Percentiles rank a stretch among this genome's conserved stretches.
Conservation (phyloP, 2,797 vertebrate species). For the Gallirallus australis region DNA sequence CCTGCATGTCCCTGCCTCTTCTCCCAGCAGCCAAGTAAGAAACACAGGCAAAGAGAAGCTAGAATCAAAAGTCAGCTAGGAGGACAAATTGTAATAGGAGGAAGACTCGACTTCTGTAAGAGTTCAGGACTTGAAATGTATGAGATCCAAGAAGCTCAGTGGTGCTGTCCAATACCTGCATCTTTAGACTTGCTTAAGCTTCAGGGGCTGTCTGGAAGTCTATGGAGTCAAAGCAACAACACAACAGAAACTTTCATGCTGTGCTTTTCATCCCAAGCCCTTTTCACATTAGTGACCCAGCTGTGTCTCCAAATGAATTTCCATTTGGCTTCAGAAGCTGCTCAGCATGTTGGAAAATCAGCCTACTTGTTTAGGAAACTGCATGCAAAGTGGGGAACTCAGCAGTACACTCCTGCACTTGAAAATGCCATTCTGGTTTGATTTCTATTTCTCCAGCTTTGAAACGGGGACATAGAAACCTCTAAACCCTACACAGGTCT, state of each 20-base stretch:
- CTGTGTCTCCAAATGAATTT: slow-evolving; percentile 13
- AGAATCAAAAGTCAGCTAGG: neutral
- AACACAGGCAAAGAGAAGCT: neutral
- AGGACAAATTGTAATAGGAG: neutral
- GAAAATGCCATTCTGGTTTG: neutral
- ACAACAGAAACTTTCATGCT: neutral
- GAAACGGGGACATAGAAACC: neutral
- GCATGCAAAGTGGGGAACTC: neutral
- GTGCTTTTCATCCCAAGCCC: neutral
- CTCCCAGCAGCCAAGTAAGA: neutral
- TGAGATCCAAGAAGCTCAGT: neutral
- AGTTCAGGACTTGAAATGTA: neutral
- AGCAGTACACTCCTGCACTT: neutral
- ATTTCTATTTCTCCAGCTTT: neutral
- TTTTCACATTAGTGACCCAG: neutral
- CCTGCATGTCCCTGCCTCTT: neutral
- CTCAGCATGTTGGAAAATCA: slow-evolving; percentile 23
- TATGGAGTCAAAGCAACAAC: neutral
- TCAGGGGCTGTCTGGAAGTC: neutral
- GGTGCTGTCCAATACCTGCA: neutral
- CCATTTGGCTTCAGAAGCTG: neutral
- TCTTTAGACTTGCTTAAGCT: neutral
- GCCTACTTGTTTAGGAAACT: neutral
- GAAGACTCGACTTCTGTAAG: neutral
- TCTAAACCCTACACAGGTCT: neutral